These are phyloP conservation scores for Tamias sibiricus DNA, from an alignment of 2,113 vertebrate genomes.

Conservation along the genomic window DNA sequence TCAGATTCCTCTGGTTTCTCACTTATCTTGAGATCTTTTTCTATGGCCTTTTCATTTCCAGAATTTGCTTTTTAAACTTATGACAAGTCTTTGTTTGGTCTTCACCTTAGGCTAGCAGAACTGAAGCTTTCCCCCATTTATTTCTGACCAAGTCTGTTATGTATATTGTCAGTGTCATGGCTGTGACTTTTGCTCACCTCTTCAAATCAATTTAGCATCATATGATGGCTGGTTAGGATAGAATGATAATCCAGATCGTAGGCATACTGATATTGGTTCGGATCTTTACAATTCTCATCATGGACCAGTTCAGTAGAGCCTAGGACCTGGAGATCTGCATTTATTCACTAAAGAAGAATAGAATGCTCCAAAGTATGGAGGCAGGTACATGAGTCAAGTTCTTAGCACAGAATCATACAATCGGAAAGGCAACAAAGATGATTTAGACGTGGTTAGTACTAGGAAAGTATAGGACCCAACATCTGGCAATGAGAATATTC, in stretches of 20 bases:
- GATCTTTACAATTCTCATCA: neutral
- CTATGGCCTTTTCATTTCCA: neutral
- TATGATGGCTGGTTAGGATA: neutral
- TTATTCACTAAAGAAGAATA: neutral
- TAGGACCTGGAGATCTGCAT: neutral
- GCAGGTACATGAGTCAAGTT: neutral
- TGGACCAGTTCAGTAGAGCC: neutral
- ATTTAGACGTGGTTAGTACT: neutral
- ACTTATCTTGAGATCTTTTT: neutral
- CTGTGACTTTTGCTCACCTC: neutral
- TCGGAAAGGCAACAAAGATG: slow-evolving; percentile 4
- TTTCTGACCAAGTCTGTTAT: neutral
- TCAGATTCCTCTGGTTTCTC: neutral
- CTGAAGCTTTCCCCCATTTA: neutral
- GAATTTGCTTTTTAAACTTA: neutral
- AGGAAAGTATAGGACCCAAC: neutral
- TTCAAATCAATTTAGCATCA: neutral
- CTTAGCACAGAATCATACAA: neutral
- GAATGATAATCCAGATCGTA: neutral
- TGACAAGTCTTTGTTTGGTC: neutral
- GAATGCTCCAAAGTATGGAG: neutral
- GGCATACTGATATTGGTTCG: neutral
- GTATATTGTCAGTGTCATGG: neutral
- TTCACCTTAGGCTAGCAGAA: neutral
- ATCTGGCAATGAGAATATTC: neutral